These are phyloP conservation scores for Struthio camelus DNA, from an alignment of 2,113 vertebrate species.

Conservation along the genomic window DNA sequence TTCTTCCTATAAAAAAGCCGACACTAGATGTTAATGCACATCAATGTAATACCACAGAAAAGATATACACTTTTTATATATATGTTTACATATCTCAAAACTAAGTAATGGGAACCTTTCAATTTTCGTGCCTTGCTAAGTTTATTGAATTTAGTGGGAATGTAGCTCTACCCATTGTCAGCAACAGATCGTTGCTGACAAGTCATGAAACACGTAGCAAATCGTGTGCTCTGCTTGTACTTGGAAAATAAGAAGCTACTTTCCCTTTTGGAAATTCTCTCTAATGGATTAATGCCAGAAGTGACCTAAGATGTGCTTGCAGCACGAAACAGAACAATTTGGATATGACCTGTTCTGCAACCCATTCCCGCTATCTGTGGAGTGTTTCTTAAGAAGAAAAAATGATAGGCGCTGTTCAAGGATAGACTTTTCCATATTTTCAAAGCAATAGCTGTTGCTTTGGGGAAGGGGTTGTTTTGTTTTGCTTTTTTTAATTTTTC, in stretches of 20 bases:
- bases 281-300: background rate
- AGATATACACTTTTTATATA: background rate
- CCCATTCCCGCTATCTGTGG: background rate
- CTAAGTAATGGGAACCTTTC: background rate
- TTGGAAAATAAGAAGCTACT: background rate
- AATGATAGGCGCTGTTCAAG: background rate
- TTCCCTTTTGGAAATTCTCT: background rate
- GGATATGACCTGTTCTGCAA: background rate
- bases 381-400: background rate
- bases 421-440: background rate
- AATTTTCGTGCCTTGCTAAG: background rate
- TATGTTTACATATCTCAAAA: background rate
- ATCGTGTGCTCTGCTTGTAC: background rate
- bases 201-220: background rate
- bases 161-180: background rate
- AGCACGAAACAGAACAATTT: background rate
- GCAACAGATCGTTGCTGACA: background rate
- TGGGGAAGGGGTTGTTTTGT: background rate
- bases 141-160: background rate
- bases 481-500: background rate
- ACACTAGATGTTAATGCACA: background rate
- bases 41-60: background rate
- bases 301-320: background rate
- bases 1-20: background rate
- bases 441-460: background rate